Conservation (phyloP, 2,888 invertebrate genomes). For the Zeuzera pyrina region DNA sequence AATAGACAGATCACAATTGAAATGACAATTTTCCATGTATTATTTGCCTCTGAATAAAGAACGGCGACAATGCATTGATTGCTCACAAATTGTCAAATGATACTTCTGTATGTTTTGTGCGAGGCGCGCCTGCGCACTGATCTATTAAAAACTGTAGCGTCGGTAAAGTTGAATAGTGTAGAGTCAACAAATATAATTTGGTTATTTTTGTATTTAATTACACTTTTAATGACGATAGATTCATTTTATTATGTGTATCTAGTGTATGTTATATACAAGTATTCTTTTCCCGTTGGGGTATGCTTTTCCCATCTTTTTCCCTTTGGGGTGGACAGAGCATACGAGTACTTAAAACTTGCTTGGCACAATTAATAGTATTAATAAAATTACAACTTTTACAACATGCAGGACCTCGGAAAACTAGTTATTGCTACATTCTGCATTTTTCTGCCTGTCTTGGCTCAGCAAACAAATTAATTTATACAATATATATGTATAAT, state of each 20-base stretch:
- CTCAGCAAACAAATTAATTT: too few relatives aligned
- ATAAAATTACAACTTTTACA: too few relatives aligned
- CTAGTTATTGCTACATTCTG: too few relatives aligned
- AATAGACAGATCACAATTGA: constrained; percentile 59
- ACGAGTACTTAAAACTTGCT: too few relatives aligned
- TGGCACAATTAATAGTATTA: too few relatives aligned
- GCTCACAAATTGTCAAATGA: constrained; percentile 73
- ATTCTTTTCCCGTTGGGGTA: background rate
- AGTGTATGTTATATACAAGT: background rate
- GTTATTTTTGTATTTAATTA: too few relatives aligned
- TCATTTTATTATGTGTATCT: too few relatives aligned
- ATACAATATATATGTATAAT: too few relatives aligned
- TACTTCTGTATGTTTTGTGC: constrained; percentile 65
- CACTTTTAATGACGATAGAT: too few relatives aligned
- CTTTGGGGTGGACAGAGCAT: too few relatives aligned
- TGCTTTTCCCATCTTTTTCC: background rate
- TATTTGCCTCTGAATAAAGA: constrained; percentile 70
- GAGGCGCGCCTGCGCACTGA: constrained; percentile 49
- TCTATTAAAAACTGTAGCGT: constrained; percentile 44
- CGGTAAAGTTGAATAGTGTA: constrained; percentile 3
- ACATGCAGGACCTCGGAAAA: too few relatives aligned
- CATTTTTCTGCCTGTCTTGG: too few relatives aligned
- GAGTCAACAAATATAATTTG: constrained; percentile 4
- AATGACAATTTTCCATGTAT: constrained; percentile 70
- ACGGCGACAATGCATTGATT: constrained; percentile 72